Percentiles rank a stretch among this genome's conserved stretches.
Evolutionary conservation across 2,797 vertebrate genomes (phyloP).

Genomic region (Trachops cirrhosus): DNA sequence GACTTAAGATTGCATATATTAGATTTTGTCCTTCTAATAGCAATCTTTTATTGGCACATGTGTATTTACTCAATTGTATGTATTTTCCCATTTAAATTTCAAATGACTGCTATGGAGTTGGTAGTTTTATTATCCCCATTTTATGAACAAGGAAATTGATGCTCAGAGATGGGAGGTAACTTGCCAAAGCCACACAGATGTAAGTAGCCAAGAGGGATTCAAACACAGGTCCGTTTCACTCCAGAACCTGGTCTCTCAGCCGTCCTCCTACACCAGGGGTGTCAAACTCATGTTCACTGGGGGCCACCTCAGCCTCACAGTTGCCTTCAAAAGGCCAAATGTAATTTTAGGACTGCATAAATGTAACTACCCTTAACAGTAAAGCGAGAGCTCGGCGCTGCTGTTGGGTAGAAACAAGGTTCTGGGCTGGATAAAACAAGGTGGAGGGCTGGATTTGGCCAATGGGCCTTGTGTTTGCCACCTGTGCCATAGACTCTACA

Average conservation of each 20-base stretch:
- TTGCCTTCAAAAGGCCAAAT: too few relatives aligned
- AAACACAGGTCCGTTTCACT: not conserved
- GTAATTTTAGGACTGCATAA: too few relatives aligned
- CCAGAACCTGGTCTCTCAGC: not conserved
- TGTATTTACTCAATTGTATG: not conserved
- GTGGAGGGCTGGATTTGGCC: too few relatives aligned
- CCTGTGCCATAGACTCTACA: not conserved
- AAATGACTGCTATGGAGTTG: not conserved
- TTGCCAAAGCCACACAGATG: not conserved
- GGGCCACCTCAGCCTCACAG: too few relatives aligned
- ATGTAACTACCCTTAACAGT: too few relatives aligned
- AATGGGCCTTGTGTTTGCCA: too few relatives aligned
- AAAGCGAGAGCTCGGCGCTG: too few relatives aligned
- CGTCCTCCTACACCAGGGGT: not conserved
- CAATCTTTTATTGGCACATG: not conserved
- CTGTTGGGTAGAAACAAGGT: too few relatives aligned
- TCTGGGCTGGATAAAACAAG: too few relatives aligned
- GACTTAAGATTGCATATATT: not conserved
- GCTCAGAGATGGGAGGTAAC: not conserved
- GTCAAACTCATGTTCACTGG: too few relatives aligned
- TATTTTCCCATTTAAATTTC: slow-evolving; percentile 39
- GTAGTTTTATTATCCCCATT: not conserved
- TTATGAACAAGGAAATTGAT: not conserved
- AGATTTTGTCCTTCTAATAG: slow-evolving; percentile 2
- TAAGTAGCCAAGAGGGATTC: not conserved